phyloP scores from a whole-genome alignment of 92 coral and sea anemone species.

The Hydrozoanthus gracilis region DNA sequence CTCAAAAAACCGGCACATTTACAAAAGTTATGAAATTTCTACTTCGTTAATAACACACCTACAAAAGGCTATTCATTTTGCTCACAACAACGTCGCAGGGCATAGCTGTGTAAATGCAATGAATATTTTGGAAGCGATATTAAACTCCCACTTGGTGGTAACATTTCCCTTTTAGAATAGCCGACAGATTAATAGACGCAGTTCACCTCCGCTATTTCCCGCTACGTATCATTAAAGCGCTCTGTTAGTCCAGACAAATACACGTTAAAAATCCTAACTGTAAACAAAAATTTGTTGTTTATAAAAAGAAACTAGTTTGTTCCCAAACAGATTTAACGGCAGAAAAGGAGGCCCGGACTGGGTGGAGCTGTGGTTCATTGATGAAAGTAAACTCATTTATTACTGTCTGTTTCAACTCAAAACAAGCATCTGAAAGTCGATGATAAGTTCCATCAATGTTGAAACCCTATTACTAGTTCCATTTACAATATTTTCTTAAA shows the following conservation, averaged over 20 bases:
- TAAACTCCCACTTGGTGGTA: conserved; percentile 49
- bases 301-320: conserved; percentile 28
- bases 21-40: background rate
- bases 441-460: background rate
- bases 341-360: conserved; percentile 3
- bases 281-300: conserved; percentile 25
- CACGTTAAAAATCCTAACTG: background rate
- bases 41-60: background rate
- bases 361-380: conserved; percentile 30
- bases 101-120: conserved; percentile 27
- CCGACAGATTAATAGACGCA: conserved; percentile 39
- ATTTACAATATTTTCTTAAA: too few relatives aligned
- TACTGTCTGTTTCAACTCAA: conserved; percentile 14
- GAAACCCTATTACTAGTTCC: background rate
- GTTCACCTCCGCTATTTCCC: background rate
- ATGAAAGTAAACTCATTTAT: background rate
- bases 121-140: conserved; percentile 31
- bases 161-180: conserved; percentile 37
- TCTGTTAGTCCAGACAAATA: background rate
- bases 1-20: background rate
- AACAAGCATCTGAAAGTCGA: background rate
- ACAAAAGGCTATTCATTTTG: conserved; percentile 26
- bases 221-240: background rate
- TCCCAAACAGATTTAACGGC: conserved; percentile 6
- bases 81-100: conserved; percentile 15